phyloP scores from a whole-genome alignment of 2,797 vertebrate genomes.

The Odontamblyopus lacepedii region DNA sequence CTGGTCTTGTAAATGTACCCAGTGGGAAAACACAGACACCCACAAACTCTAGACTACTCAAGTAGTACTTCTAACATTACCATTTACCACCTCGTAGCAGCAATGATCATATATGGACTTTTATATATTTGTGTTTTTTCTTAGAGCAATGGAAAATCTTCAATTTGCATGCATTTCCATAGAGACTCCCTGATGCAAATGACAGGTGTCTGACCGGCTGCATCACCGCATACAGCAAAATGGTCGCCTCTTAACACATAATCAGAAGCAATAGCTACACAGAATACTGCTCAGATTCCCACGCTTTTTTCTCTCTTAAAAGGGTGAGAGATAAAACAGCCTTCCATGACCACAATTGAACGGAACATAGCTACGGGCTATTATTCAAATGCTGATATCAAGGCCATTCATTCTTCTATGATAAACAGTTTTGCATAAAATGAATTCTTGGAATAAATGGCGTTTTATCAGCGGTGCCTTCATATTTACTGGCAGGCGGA shows the following conservation, averaged over 20 bases:
- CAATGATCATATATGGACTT: not conserved
- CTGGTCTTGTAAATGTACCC: too few relatives aligned
- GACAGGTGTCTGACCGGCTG: not conserved
- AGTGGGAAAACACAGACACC: not conserved
- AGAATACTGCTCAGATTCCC: not conserved
- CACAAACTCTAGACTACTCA: not conserved
- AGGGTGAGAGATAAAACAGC: not conserved
- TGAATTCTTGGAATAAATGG: constrained; percentile 1
- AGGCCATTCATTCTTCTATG: not conserved
- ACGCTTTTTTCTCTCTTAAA: not conserved
- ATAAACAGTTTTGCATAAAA: constrained; percentile 5
- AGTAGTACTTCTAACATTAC: not conserved
- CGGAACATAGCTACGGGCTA: not conserved
- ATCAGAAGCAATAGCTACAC: not conserved
- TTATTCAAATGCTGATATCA: not conserved
- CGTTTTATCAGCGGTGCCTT: not conserved
- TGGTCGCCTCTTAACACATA: not conserved
- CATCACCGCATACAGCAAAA: not conserved
- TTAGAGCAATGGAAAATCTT: not conserved
- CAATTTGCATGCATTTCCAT: constrained; percentile 5
- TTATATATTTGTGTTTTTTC: not conserved
- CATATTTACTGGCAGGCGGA: not conserved
- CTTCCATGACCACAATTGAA: constrained; percentile 3
- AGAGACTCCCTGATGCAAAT: not conserved
- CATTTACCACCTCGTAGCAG: not conserved